Percentiles rank a stretch among this genome's conserved stretches.
Conservation (phyloP, 2,888 invertebrate species). For the Plutella xylostella region DNA sequence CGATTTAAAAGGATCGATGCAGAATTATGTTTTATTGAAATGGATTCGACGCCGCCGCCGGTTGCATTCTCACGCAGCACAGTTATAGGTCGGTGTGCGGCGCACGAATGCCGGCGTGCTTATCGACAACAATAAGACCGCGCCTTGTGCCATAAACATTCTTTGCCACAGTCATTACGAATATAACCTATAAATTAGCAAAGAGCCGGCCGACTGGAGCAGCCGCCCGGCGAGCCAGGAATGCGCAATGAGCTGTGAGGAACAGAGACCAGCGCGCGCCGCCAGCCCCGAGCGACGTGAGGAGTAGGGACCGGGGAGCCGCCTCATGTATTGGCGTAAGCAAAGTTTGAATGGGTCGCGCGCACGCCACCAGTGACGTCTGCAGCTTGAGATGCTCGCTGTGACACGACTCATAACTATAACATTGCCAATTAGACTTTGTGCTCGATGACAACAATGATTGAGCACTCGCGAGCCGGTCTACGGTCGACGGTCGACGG, state of each 20-base stretch:
- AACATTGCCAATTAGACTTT: slow-evolving; percentile 34
- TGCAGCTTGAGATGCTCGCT: background rate
- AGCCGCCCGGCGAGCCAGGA: slow-evolving; percentile 37
- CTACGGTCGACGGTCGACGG: too few relatives aligned
- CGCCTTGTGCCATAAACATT: slow-evolving; percentile 63
- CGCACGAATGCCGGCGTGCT: slow-evolving; percentile 38
- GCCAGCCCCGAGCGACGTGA: slow-evolving; percentile 28
- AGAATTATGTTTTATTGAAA: slow-evolving; percentile 61
- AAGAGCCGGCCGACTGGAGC: slow-evolving; percentile 47
- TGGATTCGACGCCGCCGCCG: slow-evolving; percentile 54
- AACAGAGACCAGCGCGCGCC: slow-evolving; percentile 16
- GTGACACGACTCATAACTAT: slow-evolving; percentile 17
- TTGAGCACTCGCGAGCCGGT: too few relatives aligned
- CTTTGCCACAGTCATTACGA: slow-evolving; percentile 61
- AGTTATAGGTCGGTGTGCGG: slow-evolving; percentile 47
- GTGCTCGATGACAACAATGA: too few relatives aligned
- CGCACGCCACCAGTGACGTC: slow-evolving; percentile 7
- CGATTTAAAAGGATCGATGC: slow-evolving; percentile 46
- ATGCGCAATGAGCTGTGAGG: slow-evolving; percentile 45
- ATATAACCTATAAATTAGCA: slow-evolving; percentile 65
- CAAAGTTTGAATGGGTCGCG: slow-evolving; percentile 15
- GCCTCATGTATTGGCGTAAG: too few relatives aligned
- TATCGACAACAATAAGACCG: slow-evolving; percentile 62
- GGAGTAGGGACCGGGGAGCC: too few relatives aligned
- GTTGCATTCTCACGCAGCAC: slow-evolving; percentile 40